These are phyloP conservation scores for Corythaeola cristata DNA, from an alignment of 2,113 vertebrate genomes.

Conservation along the genomic window DNA sequence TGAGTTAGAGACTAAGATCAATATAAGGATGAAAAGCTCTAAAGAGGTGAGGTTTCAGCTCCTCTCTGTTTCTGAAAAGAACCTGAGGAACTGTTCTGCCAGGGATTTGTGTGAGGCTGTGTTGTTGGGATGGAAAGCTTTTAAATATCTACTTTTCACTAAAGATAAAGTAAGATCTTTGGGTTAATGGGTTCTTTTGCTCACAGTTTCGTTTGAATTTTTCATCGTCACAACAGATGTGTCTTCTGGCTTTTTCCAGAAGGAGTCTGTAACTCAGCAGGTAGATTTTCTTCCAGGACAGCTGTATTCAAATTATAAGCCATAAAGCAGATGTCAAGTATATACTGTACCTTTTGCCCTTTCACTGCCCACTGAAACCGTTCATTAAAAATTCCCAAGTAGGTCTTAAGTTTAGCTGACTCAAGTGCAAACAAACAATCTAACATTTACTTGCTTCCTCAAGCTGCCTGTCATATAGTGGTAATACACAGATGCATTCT, in stretches of 20 bases:
- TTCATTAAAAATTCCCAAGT: background rate
- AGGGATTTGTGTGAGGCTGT: background rate
- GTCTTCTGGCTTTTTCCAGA: background rate
- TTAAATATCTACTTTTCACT: background rate
- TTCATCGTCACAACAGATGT: background rate
- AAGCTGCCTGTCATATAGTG: background rate
- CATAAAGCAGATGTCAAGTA: background rate
- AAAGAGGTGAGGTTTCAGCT: background rate
- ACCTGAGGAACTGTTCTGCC: background rate
- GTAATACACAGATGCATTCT: background rate
- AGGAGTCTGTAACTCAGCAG: background rate
- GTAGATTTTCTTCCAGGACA: slow-evolving; percentile 15
- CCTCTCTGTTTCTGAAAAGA: background rate
- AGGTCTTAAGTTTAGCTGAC: background rate
- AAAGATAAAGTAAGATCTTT: background rate
- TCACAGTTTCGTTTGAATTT: slow-evolving; percentile 29
- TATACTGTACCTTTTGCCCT: background rate
- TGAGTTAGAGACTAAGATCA: background rate
- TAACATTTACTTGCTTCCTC: background rate
- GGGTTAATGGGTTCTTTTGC: background rate
- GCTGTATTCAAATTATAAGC: slow-evolving; percentile 40
- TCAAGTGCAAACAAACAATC: background rate
- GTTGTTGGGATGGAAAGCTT: background rate
- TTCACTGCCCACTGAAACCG: slow-evolving; percentile 6
- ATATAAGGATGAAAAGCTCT: background rate